Percentiles rank a stretch among this genome's conserved stretches.
Conservation (phyloP, 2,888 invertebrate genomes). For the Serripes groenlandicus region DNA sequence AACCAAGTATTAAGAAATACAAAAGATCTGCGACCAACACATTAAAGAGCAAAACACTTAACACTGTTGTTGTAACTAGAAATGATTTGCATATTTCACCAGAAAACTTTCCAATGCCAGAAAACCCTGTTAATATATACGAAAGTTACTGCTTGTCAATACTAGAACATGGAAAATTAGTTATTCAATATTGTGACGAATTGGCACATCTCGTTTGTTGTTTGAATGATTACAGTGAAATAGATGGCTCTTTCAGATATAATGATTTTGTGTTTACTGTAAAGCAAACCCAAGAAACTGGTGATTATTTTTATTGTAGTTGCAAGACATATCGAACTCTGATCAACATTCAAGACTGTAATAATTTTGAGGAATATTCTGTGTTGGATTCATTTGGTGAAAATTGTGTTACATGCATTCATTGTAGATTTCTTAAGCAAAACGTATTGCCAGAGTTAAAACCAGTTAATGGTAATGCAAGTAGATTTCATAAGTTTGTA, state of each 20-base stretch:
- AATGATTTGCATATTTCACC: too few relatives aligned
- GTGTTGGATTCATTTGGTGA: background rate
- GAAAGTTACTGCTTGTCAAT: background rate
- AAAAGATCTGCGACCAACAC: too few relatives aligned
- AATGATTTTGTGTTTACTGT: background rate
- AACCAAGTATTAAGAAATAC: too few relatives aligned
- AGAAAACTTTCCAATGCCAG: too few relatives aligned
- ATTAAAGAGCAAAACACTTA: too few relatives aligned
- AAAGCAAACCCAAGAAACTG: background rate
- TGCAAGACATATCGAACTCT: background rate
- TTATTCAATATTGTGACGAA: background rate
- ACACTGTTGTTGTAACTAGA: too few relatives aligned
- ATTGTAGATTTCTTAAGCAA: background rate
- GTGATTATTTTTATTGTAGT: background rate
- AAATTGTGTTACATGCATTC: constrained; percentile 10
- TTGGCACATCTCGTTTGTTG: background rate
- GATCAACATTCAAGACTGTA: background rate
- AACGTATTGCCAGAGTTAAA: background rate
- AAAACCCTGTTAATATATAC: background rate
- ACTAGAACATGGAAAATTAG: background rate
- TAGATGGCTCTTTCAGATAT: background rate
- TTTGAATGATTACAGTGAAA: constrained; percentile 7
- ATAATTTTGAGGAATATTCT: background rate
- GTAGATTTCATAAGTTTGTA: too few relatives aligned
- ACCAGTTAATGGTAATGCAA: background rate